A percentile compares a stretch with the other conserved stretches of the same genome.
Conservation (phyloP, 1,140 invertebrate species). For the Nixonia krombeini region DNA sequence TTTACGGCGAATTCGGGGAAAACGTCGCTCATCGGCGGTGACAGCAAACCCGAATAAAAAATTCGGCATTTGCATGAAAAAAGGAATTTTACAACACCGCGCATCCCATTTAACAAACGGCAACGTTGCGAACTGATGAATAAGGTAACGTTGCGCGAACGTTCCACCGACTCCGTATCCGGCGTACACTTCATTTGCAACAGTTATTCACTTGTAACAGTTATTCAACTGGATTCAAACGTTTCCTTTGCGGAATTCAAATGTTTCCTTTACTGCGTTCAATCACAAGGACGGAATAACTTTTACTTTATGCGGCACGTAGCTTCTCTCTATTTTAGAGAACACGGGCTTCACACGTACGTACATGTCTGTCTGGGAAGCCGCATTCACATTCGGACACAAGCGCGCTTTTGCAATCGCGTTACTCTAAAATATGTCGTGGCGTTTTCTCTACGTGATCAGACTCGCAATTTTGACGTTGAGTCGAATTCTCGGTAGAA, state of each 20-base stretch:
- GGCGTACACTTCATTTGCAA: no score
- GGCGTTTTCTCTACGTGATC: slow-evolving; percentile 48
- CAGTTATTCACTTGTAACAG: no score
- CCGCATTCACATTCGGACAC: slow-evolving; percentile 6
- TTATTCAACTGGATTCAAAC: no score
- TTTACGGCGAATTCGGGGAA: no score
- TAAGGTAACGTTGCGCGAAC: no score
- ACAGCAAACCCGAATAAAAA: no score
- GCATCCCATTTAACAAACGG: no score
- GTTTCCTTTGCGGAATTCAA: background rate
- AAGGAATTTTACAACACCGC: no score
- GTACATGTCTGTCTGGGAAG: slow-evolving; percentile 1
- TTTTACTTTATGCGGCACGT: background rate
- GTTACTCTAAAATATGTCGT: slow-evolving; percentile 49
- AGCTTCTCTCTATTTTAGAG: background rate
- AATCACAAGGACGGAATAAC: background rate
- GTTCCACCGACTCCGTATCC: no score
- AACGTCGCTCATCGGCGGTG: no score
- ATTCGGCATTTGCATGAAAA: no score
- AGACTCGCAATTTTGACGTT: slow-evolving; percentile 16
- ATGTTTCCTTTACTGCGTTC: background rate
- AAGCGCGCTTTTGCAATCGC: slow-evolving; percentile 9
- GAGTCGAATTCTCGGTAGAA: slow-evolving; percentile 23
- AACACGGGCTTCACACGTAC: slow-evolving; percentile 1
- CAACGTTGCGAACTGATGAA: no score